These are phyloP conservation scores for Leptinotarsa peninsularis DNA, from an alignment of 2,888 invertebrate genomes.

Conservation along the genomic window DNA sequence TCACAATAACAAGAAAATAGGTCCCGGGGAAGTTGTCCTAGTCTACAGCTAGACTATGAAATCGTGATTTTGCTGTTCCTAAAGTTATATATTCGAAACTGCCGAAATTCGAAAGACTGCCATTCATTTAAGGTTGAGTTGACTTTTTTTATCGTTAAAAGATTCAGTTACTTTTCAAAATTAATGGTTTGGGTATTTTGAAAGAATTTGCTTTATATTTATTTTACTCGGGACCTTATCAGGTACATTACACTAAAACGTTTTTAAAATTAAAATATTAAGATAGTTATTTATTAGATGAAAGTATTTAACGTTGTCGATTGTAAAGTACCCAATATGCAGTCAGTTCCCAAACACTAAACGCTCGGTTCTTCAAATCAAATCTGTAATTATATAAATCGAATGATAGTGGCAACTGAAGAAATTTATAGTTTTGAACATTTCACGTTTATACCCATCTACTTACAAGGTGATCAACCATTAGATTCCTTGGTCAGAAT, in stretches of 20 bases:
- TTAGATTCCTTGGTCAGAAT: no score
- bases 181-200: conserved; percentile 64
- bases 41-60: conserved; percentile 61
- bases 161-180: conserved; percentile 63
- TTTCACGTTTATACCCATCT: background rate
- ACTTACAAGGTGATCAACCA: no score
- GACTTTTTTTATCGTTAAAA: conserved; percentile 53
- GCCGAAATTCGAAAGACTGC: conserved; percentile 67
- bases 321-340: conserved; percentile 63
- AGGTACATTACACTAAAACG: conserved; percentile 62
- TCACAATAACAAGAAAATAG: conserved; percentile 50
- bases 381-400: conserved; percentile 54
- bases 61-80: conserved; percentile 67
- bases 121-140: conserved; percentile 63
- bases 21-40: conserved; percentile 61
- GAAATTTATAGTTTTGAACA: background rate
- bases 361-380: conserved; percentile 62
- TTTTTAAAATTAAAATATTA: conserved; percentile 58
- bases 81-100: conserved; percentile 65
- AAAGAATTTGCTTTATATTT: conserved; percentile 52
- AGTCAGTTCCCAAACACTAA: conserved; percentile 61
- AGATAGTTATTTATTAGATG: conserved; percentile 62
- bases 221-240: conserved; percentile 60
- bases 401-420: conserved; percentile 26
- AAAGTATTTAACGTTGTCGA: conserved; percentile 63